These are phyloP conservation scores for Spilogale gracilis DNA, from an alignment of 2,113 vertebrate genomes.

Conservation along the genomic window DNA sequence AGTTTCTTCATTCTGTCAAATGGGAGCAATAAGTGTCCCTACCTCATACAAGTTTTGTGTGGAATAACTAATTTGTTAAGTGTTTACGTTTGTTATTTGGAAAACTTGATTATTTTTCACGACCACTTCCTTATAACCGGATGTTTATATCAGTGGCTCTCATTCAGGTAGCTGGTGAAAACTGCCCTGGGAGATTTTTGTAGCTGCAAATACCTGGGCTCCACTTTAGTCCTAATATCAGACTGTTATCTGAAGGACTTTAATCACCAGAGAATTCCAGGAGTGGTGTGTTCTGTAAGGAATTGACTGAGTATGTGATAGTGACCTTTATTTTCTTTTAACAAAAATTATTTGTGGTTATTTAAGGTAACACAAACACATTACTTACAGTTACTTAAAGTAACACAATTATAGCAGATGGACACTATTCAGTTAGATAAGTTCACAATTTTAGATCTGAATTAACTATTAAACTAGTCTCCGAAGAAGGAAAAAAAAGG, in stretches of 20 bases:
- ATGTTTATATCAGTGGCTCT: neutral
- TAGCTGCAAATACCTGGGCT: neutral
- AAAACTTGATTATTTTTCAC: neutral
- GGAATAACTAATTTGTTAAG: neutral
- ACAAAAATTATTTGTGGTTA: neutral
- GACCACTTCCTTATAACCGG: neutral
- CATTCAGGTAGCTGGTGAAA: neutral
- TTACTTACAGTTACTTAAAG: slow-evolving; percentile 34
- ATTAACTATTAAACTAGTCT: neutral
- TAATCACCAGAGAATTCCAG: neutral
- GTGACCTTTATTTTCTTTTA: neutral
- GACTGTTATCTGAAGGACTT: neutral
- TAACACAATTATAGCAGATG: neutral
- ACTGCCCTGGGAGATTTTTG: neutral
- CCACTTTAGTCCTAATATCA: neutral
- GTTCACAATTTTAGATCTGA: neutral
- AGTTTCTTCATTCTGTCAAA: neutral
- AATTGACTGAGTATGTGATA: neutral
- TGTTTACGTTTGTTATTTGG: neutral
- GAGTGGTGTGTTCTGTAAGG: neutral
- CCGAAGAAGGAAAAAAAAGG: neutral
- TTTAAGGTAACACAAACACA: neutral
- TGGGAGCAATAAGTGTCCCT: neutral
- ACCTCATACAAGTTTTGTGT: neutral
- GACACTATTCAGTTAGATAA: neutral